These are phyloP conservation scores for Cotesia glomerata DNA, from an alignment of 1,140 invertebrate species.

Conservation along the genomic window DNA sequence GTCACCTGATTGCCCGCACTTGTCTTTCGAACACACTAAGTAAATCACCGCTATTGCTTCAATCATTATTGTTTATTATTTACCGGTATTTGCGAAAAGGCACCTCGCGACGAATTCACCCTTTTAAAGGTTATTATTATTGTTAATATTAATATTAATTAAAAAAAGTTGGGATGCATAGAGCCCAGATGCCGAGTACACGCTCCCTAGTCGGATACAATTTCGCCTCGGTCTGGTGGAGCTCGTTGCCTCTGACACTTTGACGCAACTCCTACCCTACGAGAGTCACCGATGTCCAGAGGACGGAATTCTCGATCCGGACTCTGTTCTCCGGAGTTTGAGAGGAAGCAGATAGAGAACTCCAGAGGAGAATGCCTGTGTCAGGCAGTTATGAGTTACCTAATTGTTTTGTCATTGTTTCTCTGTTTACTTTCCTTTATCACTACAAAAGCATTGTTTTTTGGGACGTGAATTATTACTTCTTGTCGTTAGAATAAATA, in stretches of 20 bases:
- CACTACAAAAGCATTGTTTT: too few relatives aligned
- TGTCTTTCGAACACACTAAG: slow-evolving; percentile 49
- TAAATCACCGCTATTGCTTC: not conserved
- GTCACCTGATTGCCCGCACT: slow-evolving; percentile 60
- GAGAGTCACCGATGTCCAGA: too few relatives aligned
- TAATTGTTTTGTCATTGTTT: slow-evolving; percentile 40
- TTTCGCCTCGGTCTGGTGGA: slow-evolving; percentile 59
- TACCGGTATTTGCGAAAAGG: too few relatives aligned
- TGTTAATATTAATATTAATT: too few relatives aligned
- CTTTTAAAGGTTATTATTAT: too few relatives aligned
- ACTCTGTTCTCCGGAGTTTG: not conserved
- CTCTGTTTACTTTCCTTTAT: slow-evolving; percentile 12
- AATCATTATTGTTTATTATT: too few relatives aligned
- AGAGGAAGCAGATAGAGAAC: not conserved
- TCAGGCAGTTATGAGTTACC: slow-evolving; percentile 46
- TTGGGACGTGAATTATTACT: too few relatives aligned
- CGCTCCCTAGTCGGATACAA: slow-evolving; percentile 40
- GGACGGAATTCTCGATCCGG: not conserved
- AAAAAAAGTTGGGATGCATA: not conserved
- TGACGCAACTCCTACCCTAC: slow-evolving; percentile 49
- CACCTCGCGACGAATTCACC: too few relatives aligned
- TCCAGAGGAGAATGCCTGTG: slow-evolving; percentile 35
- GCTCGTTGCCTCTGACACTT: slow-evolving; percentile 60
- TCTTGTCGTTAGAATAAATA: too few relatives aligned
- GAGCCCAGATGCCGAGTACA: slow-evolving; percentile 44